Percentiles rank a stretch among this genome's conserved stretches.
Conservation (phyloP, 2,888 invertebrate genomes). For the Lochmaea crataegi region DNA sequence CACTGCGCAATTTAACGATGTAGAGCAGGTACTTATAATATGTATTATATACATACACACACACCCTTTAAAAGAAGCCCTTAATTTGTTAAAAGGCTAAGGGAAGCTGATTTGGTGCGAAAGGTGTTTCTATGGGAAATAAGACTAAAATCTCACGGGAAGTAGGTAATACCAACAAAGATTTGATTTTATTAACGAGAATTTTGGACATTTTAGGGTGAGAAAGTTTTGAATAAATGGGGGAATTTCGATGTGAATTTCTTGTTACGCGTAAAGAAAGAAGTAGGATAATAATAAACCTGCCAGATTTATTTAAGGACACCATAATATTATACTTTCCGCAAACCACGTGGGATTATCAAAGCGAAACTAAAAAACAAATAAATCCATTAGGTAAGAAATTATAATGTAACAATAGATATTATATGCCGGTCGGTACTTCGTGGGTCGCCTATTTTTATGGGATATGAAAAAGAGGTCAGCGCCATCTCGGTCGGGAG, state of each 20-base stretch:
- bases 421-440: conserved; percentile 36
- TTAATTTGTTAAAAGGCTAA: background rate
- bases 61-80: background rate
- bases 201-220: background rate
- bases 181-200: background rate
- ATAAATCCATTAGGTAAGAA: conserved; percentile 56
- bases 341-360: conserved; percentile 55
- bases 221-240: background rate
- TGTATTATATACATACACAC: background rate
- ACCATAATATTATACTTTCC: background rate
- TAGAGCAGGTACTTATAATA: background rate
- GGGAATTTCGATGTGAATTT: no score
- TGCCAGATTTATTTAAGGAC: background rate
- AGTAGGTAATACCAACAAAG: conserved; percentile 4
- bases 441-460: conserved; percentile 55
- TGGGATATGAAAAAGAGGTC: conserved; percentile 52
- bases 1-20: no score
- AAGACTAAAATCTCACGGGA: conserved; percentile 24
- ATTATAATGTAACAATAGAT: conserved; percentile 52
- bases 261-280: background rate
- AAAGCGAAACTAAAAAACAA: conserved; percentile 54
- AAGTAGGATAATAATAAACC: background rate
- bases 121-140: conserved; percentile 23
- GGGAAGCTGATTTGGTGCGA: conserved; percentile 10
- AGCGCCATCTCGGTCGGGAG: conserved; percentile 55